These are phyloP conservation scores for Philereme vetulata DNA, from an alignment of 2,888 invertebrate genomes.

Conservation along the genomic window DNA sequence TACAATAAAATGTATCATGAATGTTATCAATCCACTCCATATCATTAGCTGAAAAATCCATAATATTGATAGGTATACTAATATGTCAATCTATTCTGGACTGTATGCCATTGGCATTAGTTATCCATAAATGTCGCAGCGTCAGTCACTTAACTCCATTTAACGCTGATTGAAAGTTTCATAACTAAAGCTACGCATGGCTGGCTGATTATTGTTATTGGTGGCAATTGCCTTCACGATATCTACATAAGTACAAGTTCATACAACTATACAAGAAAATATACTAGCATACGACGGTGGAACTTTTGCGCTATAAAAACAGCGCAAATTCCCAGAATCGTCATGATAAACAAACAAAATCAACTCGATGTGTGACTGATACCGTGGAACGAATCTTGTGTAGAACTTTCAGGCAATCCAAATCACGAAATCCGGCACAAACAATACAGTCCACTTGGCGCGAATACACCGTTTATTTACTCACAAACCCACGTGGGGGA, in stretches of 20 bases:
- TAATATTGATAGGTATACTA: constrained; percentile 18
- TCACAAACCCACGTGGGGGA: constrained; percentile 70
- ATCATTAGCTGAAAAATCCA: constrained; percentile 31
- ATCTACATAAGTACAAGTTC: background rate
- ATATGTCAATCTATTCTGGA: constrained; percentile 20
- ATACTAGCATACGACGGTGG: background rate
- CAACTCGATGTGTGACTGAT: constrained; percentile 52
- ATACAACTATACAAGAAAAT: constrained; percentile 4
- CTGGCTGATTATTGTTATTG: constrained; percentile 35
- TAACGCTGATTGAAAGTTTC: constrained; percentile 45
- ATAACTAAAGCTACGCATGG: constrained; percentile 40
- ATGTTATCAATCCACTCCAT: constrained; percentile 27
- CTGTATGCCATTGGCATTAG: constrained; percentile 32
- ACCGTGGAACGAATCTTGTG: constrained; percentile 51
- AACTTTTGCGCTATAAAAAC: constrained; percentile 1
- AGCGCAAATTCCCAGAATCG: background rate
- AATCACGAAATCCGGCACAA: constrained; percentile 51
- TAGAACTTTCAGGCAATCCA: constrained; percentile 61
- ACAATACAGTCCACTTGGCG: constrained; percentile 52
- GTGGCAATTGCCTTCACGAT: constrained; percentile 31
- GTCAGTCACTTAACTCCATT: constrained; percentile 38
- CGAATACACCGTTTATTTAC: constrained; percentile 61
- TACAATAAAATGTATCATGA: constrained; percentile 25
- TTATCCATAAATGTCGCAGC: constrained; percentile 18
- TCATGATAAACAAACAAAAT: constrained; percentile 57